Percentiles rank a stretch among this genome's conserved stretches.
Evolutionary conservation across 1,140 invertebrate species (phyloP).

Genomic region (Zaprionus africanus): DNA sequence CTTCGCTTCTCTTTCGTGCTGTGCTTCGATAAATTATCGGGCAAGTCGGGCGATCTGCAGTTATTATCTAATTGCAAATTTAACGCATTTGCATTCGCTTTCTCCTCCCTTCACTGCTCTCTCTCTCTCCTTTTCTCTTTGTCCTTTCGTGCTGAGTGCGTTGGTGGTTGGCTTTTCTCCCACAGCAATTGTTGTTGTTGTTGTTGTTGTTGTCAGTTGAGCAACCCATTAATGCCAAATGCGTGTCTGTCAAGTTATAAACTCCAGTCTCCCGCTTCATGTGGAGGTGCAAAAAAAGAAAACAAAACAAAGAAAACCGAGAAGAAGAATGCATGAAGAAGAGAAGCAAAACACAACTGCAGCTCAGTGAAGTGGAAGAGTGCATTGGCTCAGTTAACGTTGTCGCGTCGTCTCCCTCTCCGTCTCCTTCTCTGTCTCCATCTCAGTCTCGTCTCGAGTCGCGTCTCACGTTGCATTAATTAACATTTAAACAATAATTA

Average conservation of each 20-base stretch:
- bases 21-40: constrained; percentile 1
- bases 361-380: constrained; percentile 36
- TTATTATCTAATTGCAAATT: constrained; percentile 63
- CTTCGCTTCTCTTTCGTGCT: constrained; percentile 1
- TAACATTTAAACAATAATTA: constrained; percentile 85
- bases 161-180: constrained; percentile 31
- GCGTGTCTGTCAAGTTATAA: constrained; percentile 81
- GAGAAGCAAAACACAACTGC: constrained; percentile 27
- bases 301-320: constrained; percentile 1
- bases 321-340: background rate
- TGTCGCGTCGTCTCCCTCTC: background rate
- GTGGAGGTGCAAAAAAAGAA: constrained; percentile 59
- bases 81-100: constrained; percentile 63
- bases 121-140: background rate
- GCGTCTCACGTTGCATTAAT: constrained; percentile 81
- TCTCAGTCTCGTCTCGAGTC: constrained; percentile 22
- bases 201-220: constrained; percentile 63
- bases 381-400: constrained; percentile 47
- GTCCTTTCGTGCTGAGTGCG: constrained; percentile 14
- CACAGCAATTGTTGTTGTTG: constrained; percentile 35
- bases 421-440: background rate
- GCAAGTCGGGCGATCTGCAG: constrained; percentile 14
- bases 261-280: constrained; percentile 39
- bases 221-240: constrained; percentile 81
- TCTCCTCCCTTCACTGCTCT: background rate